Evolutionary conservation across 2,888 invertebrate species (phyloP), one percentile per base, ranked within the genome.

Genomic region (Torymus texanus): DNA sequence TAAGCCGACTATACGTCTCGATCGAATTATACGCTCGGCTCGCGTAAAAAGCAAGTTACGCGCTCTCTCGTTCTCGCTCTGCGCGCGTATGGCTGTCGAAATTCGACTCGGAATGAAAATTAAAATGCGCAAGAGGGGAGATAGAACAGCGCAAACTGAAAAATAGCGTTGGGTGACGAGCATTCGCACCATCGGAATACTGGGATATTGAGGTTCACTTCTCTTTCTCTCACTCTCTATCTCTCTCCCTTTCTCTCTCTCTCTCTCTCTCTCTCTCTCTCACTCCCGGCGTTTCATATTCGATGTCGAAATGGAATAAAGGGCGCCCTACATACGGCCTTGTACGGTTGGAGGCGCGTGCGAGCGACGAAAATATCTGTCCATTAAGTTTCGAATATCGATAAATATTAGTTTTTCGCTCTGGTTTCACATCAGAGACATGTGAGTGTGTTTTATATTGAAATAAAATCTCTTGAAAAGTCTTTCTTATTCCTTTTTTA

Each of bases 11-110:
- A 51, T 62, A 51, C 51, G 61, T 24, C 59, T 65, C 58, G 73
- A 77, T 80, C 76, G 58, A 80, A 80, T 80, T 80, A 74, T 77
- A 80, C 74, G 73, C 53, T 68, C 55, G 65, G 66, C 75, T 59
- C 73, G 72, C 18, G 58, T 59, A 67, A 76, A 76, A 66, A 77
- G 24, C 63, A 65, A 29, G 71, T 21, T 61, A 53, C 63, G 55
- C 5, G 67, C 55, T 41, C 41, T 41, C 41, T 41, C 41, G 41
- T 5, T 29, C 4, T 29, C 29, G 8, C 41, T 41, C 41, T 41
- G 8, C 8, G 41, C 5, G 8, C 41, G 41, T 41, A 41, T 41
- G 41, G 41, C 51, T 18, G 73, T 50, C 68, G 80, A 63, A 80
- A 80, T 80, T 74, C 73, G 80, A 76, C 73, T 61, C 73, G 73